Base-by-base conservation (phyloP, 2,113 vertebrate genomes). In the Mixornis gularis region DNA sequence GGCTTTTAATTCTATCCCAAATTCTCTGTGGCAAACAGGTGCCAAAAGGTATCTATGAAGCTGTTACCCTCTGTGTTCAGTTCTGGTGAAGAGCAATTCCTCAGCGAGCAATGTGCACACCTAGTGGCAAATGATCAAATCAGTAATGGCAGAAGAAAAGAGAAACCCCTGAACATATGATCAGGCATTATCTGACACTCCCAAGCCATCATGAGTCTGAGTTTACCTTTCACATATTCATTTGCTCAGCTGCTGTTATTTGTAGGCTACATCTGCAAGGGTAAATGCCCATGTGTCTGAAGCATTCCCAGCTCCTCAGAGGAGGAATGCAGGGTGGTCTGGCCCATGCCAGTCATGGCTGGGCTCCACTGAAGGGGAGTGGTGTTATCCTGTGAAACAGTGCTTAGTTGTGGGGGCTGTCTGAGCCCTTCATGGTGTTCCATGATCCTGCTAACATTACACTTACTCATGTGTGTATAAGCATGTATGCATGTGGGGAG, bases 261-360 rank as follows among this genome's bases (percentile, higher is more conserved):
- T 51, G n/a, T 30, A 36, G 24, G 12, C 68, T 65, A 3, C 18
- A 51, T 51, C 19, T 46, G 10, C 32, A 18, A 46, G 34, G 26
- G 52, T 27, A 55, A 81, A 51, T 15, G 17, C 4, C 7, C 12
- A 0, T 10, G 15, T 29, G 65, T 34, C 46, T 2, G 1, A 52
- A 38, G 32, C 0, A 0, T 70, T 77, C 46, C 55, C 17, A 0
- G 0, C 26, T 71, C 29, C 29, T 62, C 29, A 26, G 30, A 26
- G 49, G 19, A 51, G 27, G 7, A n/a, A 27, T 21, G 16, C 9
- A 15, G 11, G 12, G 26, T 8, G 2, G 19, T 40, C n/a, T 56
- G n/a, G 9, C 22, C 40, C n/a, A 6, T 4, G 3, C 15, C 51
- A n/a, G 0, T 56, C 44, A 17, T 0, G 0, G 15, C 7, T 12